Evolutionary conservation across 1,140 invertebrate species (phyloP), one percentile per base, ranked within the genome.

Genomic region (Drosophila parabipectinata): DNA sequence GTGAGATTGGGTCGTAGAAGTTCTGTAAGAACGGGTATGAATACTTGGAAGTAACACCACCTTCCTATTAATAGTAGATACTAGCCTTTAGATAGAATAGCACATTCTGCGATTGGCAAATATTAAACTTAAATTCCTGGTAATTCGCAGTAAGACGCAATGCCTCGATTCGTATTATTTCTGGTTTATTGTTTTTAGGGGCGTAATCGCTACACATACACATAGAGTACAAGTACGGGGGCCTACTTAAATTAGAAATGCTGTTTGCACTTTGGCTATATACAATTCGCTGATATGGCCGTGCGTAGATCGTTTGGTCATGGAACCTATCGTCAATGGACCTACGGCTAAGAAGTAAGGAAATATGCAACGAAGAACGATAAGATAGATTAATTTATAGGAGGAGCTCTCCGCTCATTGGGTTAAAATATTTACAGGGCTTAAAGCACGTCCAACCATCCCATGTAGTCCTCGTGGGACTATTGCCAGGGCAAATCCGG

Each of bases 211-310:
- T 75, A 66, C 34, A 68, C 37, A 59, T 32, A 73, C 60, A 56
- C 55, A 73, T 32, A 51, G 34, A 24, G 24, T 56, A 75, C 51
- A 28, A 51, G 37, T 74, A 62, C 45, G 51, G 51, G n/a, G n/a
- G 73, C 52, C 51, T 73, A 57, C 71, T 74, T 74, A 74, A 75
- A 55, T 63, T 73, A 62, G 44, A 62, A 73, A 51, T 57, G 37
- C 63, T 28, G 68, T 32, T 68, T 73, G 71, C 71, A 54, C 68
- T 63, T 62, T 72, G 69, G 69, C 71, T 73, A 73, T 73, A 73
- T 73, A 73, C 71, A 73, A 71, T 69, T 69, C n/a, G 52, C 66
- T 69, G 67, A 56, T 59, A 73, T 8, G 59, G 60, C 32, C 48
- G 28, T 48, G 56, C 56, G 30, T 59, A 39, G 28, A 51, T 44